Conservation (phyloP, 2,797 vertebrate genomes). For the Mycteria americana region DNA sequence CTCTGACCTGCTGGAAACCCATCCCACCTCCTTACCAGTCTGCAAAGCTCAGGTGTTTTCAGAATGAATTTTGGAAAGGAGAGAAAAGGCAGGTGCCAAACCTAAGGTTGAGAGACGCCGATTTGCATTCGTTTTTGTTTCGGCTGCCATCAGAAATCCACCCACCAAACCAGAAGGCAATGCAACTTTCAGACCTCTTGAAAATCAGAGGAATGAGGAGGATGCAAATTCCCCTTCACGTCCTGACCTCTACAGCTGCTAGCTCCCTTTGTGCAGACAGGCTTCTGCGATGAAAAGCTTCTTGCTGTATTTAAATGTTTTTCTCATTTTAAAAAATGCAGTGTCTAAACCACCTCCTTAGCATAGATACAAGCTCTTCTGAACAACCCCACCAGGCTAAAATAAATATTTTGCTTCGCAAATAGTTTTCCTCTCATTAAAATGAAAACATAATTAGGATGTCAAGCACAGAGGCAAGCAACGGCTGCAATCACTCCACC, state of each 20-base stretch:
- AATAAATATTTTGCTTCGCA: conserved; percentile 37
- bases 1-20: not conserved
- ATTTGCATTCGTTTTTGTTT: not conserved
- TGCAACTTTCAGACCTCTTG: not conserved
- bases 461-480: not conserved
- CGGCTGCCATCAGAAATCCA: not conserved
- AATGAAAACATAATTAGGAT: conserved; percentile 1
- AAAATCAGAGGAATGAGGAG: not conserved
- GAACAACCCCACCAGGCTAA: conserved; percentile 9
- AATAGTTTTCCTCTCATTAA: conserved; percentile 16
- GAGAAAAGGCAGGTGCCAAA: not conserved
- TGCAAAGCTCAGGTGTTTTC: not conserved
- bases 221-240: not conserved
- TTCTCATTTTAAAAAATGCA: not conserved
- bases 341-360: conserved; percentile 1
- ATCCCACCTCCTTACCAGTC: not conserved
- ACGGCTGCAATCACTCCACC: not conserved
- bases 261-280: not conserved
- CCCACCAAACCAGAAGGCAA: not conserved
- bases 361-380: not conserved
- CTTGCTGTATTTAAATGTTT: not conserved
- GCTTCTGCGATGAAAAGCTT: not conserved
- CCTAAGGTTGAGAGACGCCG: rapidly evolving
- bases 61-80: not conserved
- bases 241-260: not conserved